Conservation (phyloP, 2,888 invertebrate genomes). For the Stratiomys singularior region DNA sequence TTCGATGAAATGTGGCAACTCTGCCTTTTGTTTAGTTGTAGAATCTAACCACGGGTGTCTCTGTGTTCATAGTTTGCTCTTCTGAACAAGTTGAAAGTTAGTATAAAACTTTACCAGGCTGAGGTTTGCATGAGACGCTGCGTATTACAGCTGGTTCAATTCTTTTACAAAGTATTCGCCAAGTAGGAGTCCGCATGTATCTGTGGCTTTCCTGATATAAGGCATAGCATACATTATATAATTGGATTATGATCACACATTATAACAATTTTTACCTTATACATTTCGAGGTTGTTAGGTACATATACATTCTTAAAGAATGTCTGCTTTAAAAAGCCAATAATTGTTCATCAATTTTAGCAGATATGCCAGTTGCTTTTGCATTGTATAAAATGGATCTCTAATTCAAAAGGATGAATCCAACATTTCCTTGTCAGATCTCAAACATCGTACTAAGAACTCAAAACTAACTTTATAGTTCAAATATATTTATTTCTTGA, state of each 20-base stretch:
- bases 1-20: too few relatives aligned
- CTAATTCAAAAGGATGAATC: not conserved
- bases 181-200: not conserved
- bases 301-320: conserved; percentile 52
- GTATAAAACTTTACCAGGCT: too few relatives aligned
- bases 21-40: too few relatives aligned
- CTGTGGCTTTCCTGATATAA: not conserved
- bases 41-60: too few relatives aligned
- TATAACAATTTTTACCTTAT: conserved; percentile 49
- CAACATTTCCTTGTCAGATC: conserved; percentile 36
- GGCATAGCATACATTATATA: not conserved
- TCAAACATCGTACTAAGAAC: conserved; percentile 40
- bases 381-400: conserved; percentile 51
- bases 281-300: conserved; percentile 52
- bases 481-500: conserved; percentile 43
- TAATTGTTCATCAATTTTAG: conserved; percentile 52
- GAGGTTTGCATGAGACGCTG: too few relatives aligned
- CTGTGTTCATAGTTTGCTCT: too few relatives aligned
- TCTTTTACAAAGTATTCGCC: too few relatives aligned
- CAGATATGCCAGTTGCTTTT: conserved; percentile 48
- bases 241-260: not conserved
- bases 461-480: conserved; percentile 11
- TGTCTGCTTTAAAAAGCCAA: conserved; percentile 51
- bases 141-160: not conserved
- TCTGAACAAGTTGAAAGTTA: too few relatives aligned